Conservation (phyloP, 2,797 vertebrate genomes). For the Anabacerthia variegaticeps region DNA sequence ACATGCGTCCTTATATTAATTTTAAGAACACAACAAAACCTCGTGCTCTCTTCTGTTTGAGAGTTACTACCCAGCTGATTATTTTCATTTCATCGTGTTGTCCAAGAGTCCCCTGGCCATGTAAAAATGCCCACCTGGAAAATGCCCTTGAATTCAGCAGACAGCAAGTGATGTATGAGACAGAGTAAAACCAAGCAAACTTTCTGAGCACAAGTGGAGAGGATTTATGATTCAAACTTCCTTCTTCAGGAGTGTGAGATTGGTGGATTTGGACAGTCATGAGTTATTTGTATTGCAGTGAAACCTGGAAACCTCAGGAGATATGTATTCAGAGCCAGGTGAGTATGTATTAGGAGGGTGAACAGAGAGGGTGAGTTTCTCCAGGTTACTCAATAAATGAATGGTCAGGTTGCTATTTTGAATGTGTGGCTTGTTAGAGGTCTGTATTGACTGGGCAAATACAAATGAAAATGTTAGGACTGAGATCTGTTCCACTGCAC, state of each 20-base stretch:
- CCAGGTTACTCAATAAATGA: background rate
- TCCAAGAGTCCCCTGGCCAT: background rate
- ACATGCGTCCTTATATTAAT: background rate
- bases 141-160: background rate
- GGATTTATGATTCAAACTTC: background rate
- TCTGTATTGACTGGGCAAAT: background rate
- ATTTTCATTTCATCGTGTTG: background rate
- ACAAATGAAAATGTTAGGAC: background rate
- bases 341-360: rapidly evolving
- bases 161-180: background rate
- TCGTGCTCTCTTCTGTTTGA: background rate
- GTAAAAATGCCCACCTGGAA: background rate
- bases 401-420: background rate
- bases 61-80: background rate
- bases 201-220: background rate
- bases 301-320: background rate
- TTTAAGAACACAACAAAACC: background rate
- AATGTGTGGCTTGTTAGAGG: background rate
- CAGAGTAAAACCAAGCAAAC: background rate
- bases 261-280: background rate
- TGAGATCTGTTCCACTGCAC: background rate
- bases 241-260: background rate
- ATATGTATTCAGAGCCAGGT: background rate
- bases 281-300: background rate
- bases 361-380: background rate